phyloP scores from a whole-genome alignment of 2,888 invertebrate genomes.

The Oithona nana region DNA sequence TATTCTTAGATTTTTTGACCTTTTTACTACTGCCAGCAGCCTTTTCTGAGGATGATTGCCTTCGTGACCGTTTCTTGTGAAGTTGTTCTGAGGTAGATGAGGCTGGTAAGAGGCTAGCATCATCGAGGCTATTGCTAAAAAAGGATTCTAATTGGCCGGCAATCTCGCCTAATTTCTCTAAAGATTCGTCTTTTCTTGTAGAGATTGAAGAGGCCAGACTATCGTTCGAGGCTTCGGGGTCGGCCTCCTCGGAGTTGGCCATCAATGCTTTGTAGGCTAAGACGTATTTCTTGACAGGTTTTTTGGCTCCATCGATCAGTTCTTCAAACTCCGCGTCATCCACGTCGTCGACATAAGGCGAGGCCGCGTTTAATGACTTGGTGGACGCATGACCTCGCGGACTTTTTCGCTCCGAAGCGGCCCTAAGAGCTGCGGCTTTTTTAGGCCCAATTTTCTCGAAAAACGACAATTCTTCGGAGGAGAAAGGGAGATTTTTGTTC shows the following conservation, averaged over 20 bases:
- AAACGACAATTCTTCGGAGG: neutral
- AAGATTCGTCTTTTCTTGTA: neutral
- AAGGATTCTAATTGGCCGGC: neutral
- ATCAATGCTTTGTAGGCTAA: no score
- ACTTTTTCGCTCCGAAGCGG: neutral
- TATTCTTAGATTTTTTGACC: neutral
- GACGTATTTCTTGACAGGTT: no score
- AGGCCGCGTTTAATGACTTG: neutral
- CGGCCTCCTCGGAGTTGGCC: neutral
- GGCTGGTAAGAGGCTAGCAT: neutral
- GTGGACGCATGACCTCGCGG: constrained; percentile 14
- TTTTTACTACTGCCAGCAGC: neutral
- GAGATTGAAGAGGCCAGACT: neutral
- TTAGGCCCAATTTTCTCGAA: neutral
- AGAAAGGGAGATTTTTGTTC: neutral
- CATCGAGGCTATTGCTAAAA: neutral
- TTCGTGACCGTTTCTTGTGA: neutral
- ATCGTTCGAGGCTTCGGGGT: neutral
- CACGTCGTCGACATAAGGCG: neutral
- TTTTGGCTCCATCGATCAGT: neutral
- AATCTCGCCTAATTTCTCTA: neutral
- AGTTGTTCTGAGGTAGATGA: neutral
- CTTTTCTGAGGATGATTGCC: neutral
- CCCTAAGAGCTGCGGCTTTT: neutral
- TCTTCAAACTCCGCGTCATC: neutral